Evolutionary conservation across 2,113 vertebrate species (phyloP).

Genomic region (Casuarius casuarius): DNA sequence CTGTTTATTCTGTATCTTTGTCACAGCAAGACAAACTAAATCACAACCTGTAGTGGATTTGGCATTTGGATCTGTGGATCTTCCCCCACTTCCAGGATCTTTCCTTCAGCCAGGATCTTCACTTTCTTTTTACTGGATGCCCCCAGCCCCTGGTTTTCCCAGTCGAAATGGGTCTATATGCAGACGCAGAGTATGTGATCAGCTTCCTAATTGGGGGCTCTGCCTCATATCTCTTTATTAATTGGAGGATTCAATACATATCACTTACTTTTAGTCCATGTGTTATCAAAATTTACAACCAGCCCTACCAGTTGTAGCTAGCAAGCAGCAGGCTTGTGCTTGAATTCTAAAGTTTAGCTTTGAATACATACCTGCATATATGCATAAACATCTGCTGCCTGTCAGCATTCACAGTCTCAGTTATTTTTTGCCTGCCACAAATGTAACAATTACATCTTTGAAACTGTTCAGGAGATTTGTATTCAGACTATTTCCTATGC

Average conservation of each 20-base stretch:
- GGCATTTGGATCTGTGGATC: background rate
- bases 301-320: background rate
- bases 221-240: background rate
- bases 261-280: background rate
- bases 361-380: fast-evolving
- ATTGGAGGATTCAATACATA: background rate
- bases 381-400: background rate
- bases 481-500: background rate
- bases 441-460: background rate
- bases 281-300: background rate
- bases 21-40: background rate
- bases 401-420: background rate
- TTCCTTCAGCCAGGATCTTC: background rate
- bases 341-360: background rate
- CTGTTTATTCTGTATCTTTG: background rate
- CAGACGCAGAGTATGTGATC: background rate
- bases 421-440: background rate
- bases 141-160: background rate
- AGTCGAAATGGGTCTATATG: fast-evolving
- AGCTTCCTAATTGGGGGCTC: background rate
- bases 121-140: background rate
- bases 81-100: background rate
- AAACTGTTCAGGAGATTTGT: background rate
- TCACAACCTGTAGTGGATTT: background rate
- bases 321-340: background rate